These are phyloP conservation scores for Subacronicta megacephala DNA, from an alignment of 2,888 invertebrate genomes.

Conservation along the genomic window DNA sequence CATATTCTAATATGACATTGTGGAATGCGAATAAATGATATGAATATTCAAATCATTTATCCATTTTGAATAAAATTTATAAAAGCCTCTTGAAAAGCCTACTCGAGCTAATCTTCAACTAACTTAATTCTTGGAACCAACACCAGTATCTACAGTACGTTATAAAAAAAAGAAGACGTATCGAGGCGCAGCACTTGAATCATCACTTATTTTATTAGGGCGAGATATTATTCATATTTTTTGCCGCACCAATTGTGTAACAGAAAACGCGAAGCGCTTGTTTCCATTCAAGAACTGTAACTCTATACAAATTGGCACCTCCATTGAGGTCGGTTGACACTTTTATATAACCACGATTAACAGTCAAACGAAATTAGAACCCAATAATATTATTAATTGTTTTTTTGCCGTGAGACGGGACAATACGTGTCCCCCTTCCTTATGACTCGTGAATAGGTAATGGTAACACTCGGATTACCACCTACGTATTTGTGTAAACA, in stretches of 20 bases:
- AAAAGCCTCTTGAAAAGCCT: conserved; percentile 42
- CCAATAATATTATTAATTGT: conserved; percentile 87
- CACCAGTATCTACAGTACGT: conserved; percentile 5
- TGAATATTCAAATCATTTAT: too few relatives aligned
- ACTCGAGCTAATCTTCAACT: conserved; percentile 61
- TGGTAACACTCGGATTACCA: conserved; percentile 83
- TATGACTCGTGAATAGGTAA: conserved; percentile 72
- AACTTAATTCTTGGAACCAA: conserved; percentile 49
- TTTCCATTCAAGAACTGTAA: conserved; percentile 75
- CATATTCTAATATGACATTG: too few relatives aligned
- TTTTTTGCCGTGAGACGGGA: conserved; percentile 65
- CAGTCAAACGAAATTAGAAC: conserved; percentile 88
- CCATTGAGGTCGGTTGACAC: conserved; percentile 84
- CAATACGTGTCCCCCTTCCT: conserved; percentile 71
- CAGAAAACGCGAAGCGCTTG: conserved; percentile 69
- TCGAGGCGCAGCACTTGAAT: conserved; percentile 72
- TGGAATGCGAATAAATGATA: too few relatives aligned
- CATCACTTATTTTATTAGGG: conserved; percentile 74
- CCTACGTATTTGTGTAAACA: conserved; percentile 89
- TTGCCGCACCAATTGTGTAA: conserved; percentile 78
- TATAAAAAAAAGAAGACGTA: conserved; percentile 44
- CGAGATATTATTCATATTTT: conserved; percentile 68
- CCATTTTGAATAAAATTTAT: conserved; percentile 3
- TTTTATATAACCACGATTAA: conserved; percentile 87
- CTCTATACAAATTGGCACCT: conserved; percentile 86